Percentiles rank a stretch among this genome's conserved stretches.
Evolutionary conservation across 2,113 vertebrate species (phyloP).

Genomic region (Nothobranchius furzeri): DNA sequence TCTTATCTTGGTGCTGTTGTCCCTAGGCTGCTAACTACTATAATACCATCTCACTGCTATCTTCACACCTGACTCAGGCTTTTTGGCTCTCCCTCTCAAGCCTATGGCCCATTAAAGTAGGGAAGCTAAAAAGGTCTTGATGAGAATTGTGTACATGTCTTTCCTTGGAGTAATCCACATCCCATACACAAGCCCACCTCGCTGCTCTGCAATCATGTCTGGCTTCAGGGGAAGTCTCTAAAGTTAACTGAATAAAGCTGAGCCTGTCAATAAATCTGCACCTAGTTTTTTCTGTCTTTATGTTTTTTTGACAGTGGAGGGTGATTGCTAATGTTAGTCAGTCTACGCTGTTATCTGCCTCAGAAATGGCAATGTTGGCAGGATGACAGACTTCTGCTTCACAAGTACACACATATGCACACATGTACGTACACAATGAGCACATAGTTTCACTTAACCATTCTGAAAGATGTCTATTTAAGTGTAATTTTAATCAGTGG

Average conservation of each 20-base stretch:
- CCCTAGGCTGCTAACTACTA: constrained; percentile 51
- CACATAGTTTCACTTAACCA: constrained; percentile 23
- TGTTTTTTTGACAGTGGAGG: constrained; percentile 38
- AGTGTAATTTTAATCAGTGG: constrained; percentile 65
- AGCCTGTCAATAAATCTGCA: constrained; percentile 58
- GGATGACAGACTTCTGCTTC: constrained; percentile 36
- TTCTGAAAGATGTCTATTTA: constrained; percentile 57
- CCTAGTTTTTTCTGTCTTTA: constrained; percentile 59
- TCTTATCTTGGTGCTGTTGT: constrained; percentile 58
- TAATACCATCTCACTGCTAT: constrained; percentile 39
- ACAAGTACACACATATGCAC: constrained; percentile 22
- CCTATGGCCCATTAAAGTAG: constrained; percentile 41
- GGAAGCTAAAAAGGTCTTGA: constrained; percentile 29
- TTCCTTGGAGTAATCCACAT: constrained; percentile 39
- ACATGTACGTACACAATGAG: constrained; percentile 25
- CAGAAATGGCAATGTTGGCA: constrained; percentile 40
- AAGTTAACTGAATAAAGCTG: constrained; percentile 43
- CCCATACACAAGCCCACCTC: constrained; percentile 20
- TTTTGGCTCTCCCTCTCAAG: constrained; percentile 29
- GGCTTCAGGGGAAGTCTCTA: constrained; percentile 47
- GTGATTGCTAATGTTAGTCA: constrained; percentile 60
- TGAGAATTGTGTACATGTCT: constrained; percentile 18
- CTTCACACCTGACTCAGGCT: constrained; percentile 39
- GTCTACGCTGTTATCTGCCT: constrained; percentile 52
- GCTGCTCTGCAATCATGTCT: constrained; percentile 30